Base-by-base conservation (phyloP, 2,113 vertebrate genomes). In the Alaudala cheleensis region DNA sequence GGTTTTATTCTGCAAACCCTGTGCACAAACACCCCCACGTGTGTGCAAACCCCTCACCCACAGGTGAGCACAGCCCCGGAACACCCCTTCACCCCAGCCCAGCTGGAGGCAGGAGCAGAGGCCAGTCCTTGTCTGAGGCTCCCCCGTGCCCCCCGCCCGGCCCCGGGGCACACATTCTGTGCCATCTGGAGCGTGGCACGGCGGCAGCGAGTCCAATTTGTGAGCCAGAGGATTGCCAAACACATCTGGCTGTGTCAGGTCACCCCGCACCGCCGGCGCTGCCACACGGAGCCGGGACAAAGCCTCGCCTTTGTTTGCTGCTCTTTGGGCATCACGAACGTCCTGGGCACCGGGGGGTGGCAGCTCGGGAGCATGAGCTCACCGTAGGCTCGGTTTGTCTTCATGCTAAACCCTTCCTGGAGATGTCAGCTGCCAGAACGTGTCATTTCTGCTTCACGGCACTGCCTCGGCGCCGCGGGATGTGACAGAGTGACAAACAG, bases 401-500 rank as follows among this genome's bases (percentile, higher is more conserved):
- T 83, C 90, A 40, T 78, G 88, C 83, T 95, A 3, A 94, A 60
- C 71, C 82, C 92, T 94, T 91, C 86, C 90, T 37, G 88, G 96
- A 96, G 92, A 97, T 97, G 95, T 95, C 96, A 97, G 92, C 95
- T 97, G 97, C 92, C 96, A 97, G 70, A 95, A 92, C 21, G 45
- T 85, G 88, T 96, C 94, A 78, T 76, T 96, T 86, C 3, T 66
- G 96, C 96, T 97, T 72, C 95, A 88, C 0, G 9, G 93, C 84
- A 2, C 82, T 53, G 91, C 85, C 85, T 76, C 22, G 3, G 84
- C 10, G 1, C 40, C 29, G 42, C 7, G 33, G 81, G 81, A 19
- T 10, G 23, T 79, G 92, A 74, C 88, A 76, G 31, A 82, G 93
- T 70, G 95, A 96, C 78, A 81, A 78, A 73, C 51, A 88, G 17